Base-by-base conservation (phyloP, 2,888 invertebrate genomes). In the Patella depressa region DNA sequence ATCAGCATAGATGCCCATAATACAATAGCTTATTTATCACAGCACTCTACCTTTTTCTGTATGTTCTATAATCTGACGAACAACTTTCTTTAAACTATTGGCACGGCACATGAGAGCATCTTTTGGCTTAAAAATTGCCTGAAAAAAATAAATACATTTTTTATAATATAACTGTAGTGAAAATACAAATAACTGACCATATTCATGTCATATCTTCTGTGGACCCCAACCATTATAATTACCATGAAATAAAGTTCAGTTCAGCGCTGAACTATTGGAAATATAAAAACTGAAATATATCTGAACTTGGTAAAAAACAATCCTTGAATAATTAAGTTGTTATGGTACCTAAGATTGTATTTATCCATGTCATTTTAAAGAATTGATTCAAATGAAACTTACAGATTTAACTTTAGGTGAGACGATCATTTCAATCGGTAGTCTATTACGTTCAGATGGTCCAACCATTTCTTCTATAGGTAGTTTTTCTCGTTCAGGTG, bases 1-100 rank as follows among this genome's bases (percentile, higher is more conserved):
- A 85, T 95, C 95, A 54, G 94, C 94, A 83, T 93, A 91, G 90
- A 82, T 24, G 24, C 24, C 24, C 0, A 24, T 24, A 24, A 24
- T 24, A 24, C 24, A 24, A 24, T 24, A 17, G 82, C 83, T n/a
- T 73, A 59, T 79, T 75, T 71, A 34, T 17, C 73, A 54, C 17
- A 5, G 0, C 71, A 19, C 73, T 77, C 65, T 77, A 90, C 90
- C 94, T 89, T 93, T 94, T 88, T 96, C 96, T 1, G 96, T 95
- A 89, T 96, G 95, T 88, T 96, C 95, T 73, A 96, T 95, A 69
- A 96, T 94, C 90, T 94, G 95, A 81, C 95, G 93, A 79, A 96
- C 94, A 34, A 96, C 96, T 87, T 95, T 94, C 91, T 96, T 96
- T 82, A 96, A 93, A 91, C 96, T 96, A 89, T 96, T 96, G 24